Conservation (phyloP, 2,113 vertebrate genomes). For the Rousettus leschenaultii region DNA sequence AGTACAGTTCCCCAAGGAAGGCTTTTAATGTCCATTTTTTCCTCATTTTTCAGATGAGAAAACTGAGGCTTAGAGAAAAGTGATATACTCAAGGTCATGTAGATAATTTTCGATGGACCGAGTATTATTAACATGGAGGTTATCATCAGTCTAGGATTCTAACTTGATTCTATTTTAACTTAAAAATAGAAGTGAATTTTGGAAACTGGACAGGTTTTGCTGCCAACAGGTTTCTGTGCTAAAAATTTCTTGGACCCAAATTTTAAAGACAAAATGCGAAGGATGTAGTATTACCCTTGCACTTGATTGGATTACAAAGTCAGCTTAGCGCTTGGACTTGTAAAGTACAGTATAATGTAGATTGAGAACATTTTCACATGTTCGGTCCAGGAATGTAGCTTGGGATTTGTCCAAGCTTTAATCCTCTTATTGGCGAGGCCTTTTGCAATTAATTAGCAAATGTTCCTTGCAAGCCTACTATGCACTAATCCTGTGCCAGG, state of each 20-base stretch:
- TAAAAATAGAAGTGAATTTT: conserved; percentile 23
- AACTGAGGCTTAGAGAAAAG: background rate
- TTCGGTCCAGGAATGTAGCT: conserved; percentile 37
- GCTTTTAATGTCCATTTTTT: background rate
- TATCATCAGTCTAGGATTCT: background rate
- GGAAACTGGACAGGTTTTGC: conserved; percentile 3
- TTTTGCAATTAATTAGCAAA: conserved; percentile 45
- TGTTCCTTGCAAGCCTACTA: conserved; percentile 48
- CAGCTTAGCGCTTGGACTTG: background rate
- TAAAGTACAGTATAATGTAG: background rate
- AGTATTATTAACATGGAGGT: background rate
- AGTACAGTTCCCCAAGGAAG: background rate
- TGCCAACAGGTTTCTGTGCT: background rate
- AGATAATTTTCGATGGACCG: background rate
- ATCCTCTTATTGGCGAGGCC: conserved; percentile 22
- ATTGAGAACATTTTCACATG: conserved; percentile 19
- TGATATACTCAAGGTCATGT: background rate
- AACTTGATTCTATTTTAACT: conserved; percentile 34
- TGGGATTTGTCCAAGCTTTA: conserved; percentile 51
- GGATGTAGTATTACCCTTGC: background rate
- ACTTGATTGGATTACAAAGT: conserved; percentile 28
- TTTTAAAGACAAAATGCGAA: conserved; percentile 19
- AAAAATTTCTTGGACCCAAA: conserved; percentile 21
- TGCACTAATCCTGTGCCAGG: background rate
- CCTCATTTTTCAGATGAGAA: background rate